phyloP scores from a whole-genome alignment of 1,140 invertebrate genomes.

The Cotesia vestalis region DNA sequence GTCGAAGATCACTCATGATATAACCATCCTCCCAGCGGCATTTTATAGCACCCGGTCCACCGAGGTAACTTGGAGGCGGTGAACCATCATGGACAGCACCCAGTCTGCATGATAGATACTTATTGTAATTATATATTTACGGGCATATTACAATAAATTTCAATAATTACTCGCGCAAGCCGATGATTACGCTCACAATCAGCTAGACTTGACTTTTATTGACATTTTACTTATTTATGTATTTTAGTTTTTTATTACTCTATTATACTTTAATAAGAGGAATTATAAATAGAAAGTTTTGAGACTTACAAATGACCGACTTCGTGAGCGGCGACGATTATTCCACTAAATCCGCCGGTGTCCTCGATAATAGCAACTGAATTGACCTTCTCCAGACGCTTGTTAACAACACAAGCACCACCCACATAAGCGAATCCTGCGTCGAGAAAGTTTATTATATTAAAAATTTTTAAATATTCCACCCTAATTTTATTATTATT shows the following conservation, averaged over 20 bases:
- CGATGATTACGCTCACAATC: too few relatives aligned
- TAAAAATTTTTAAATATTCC: background rate
- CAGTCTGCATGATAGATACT: slow-evolving; percentile 69
- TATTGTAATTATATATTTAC: too few relatives aligned
- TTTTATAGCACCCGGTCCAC: slow-evolving; percentile 93
- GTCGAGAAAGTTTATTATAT: slow-evolving; percentile 43
- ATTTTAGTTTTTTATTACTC: slow-evolving; percentile 6
- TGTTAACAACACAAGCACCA: slow-evolving; percentile 95
- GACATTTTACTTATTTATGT: too few relatives aligned
- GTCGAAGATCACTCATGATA: slow-evolving; percentile 94
- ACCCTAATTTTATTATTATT: too few relatives aligned
- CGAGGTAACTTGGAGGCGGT: slow-evolving; percentile 91
- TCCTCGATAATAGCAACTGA: slow-evolving; percentile 96
- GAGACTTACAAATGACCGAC: slow-evolving; percentile 93
- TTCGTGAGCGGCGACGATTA: slow-evolving; percentile 96
- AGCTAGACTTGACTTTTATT: too few relatives aligned
- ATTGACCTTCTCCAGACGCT: slow-evolving; percentile 94
- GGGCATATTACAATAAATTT: too few relatives aligned
- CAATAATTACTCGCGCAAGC: too few relatives aligned
- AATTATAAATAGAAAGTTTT: slow-evolving; percentile 13
- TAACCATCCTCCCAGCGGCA: slow-evolving; percentile 96
- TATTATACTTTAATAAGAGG: slow-evolving; percentile 11
- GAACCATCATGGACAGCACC: slow-evolving; percentile 95
- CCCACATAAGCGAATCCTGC: slow-evolving; percentile 94
- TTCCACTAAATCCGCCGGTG: slow-evolving; percentile 94